phyloP scores from a whole-genome alignment of 1,140 invertebrate genomes.

The Charaxes varanes region DNA sequence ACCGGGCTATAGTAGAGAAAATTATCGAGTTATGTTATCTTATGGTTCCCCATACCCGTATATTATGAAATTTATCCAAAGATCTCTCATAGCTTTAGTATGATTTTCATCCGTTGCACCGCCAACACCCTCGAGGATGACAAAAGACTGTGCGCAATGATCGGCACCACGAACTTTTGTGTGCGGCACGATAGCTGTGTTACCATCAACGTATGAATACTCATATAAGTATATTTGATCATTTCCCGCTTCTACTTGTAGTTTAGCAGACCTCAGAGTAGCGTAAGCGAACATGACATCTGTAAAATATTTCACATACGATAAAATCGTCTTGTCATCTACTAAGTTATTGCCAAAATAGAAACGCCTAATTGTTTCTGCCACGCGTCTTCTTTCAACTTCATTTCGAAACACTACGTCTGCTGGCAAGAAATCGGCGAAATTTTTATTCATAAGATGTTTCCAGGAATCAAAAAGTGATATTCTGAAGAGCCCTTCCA shows the following conservation, averaged over 20 bases:
- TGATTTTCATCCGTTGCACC: background rate
- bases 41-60: background rate
- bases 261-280: constrained; percentile 19
- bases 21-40: too few relatives aligned
- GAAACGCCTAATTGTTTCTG: constrained; percentile 21
- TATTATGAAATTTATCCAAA: constrained; percentile 2
- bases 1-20: too few relatives aligned
- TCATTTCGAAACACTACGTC: constrained; percentile 22
- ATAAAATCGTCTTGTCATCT: constrained; percentile 9
- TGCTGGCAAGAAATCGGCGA: constrained; percentile 24
- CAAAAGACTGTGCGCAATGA: constrained; percentile 28
- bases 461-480: constrained; percentile 12
- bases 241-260: constrained; percentile 29
- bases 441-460: constrained; percentile 20
- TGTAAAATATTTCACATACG: constrained; percentile 31
- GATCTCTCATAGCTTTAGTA: background rate
- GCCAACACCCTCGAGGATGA: constrained; percentile 9
- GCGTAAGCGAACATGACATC: constrained; percentile 30
- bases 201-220: constrained; percentile 26
- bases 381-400: constrained; percentile 16
- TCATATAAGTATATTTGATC: constrained; percentile 34
- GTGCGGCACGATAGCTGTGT: constrained; percentile 10
- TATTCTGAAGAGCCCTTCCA: constrained; percentile 18
- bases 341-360: constrained; percentile 24
- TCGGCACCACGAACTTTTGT: constrained; percentile 21